Conservation (phyloP, 2,888 invertebrate genomes). For the Limnephilus lunatus region DNA sequence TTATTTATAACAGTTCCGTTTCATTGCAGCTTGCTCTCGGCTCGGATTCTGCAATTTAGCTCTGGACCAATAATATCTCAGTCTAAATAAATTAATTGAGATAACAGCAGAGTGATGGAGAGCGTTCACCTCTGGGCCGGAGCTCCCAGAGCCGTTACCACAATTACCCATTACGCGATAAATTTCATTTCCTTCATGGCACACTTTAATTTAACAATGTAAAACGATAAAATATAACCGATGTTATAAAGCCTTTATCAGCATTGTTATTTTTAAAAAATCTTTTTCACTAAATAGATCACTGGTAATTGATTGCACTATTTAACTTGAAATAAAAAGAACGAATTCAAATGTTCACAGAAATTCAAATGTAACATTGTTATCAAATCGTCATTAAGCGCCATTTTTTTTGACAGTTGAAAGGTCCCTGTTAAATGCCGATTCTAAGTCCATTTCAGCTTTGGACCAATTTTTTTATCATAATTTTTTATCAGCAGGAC, state of each 20-base stretch:
- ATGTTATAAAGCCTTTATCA: not conserved
- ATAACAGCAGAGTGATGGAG: not conserved
- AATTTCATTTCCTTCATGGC: not conserved
- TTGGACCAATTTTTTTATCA: no score
- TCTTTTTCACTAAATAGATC: not conserved
- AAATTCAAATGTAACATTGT: no score
- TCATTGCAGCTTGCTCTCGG: not conserved
- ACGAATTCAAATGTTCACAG: not conserved
- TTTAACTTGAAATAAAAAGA: not conserved
- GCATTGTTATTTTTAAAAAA: not conserved
- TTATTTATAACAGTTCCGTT: not conserved
- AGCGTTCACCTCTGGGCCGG: constrained; percentile 2
- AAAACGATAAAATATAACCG: not conserved
- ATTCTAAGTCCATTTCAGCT: no score
- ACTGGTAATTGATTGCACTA: not conserved
- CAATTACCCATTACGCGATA: not conserved
- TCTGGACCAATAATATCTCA: not conserved
- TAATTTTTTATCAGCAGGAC: no score
- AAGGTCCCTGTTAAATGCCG: no score
- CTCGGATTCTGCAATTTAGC: not conserved
- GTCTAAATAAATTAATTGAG: not conserved
- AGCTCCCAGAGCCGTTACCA: not conserved
- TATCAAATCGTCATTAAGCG: no score
- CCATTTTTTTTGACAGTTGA: no score
- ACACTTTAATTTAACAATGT: not conserved